Evolutionary conservation across 2,113 vertebrate species (phyloP).

Genomic region (Lophochroa leadbeateri): DNA sequence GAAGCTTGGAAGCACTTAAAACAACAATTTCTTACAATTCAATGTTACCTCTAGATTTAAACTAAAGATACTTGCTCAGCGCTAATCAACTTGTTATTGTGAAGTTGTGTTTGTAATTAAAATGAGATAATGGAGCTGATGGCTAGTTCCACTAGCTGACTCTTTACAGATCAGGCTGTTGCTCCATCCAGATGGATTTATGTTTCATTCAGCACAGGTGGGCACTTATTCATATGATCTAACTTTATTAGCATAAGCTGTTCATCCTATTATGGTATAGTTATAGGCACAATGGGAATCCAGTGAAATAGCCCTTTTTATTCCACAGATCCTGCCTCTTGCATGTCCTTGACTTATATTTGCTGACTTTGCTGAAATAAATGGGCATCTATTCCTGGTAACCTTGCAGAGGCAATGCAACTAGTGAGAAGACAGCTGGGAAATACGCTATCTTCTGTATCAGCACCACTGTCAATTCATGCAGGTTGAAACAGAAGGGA

Average conservation of each 20-base stretch:
- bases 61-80: constrained; percentile 30
- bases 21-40: too few species aligned
- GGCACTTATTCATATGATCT: constrained; percentile 54
- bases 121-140: constrained; percentile 44
- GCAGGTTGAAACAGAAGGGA: not conserved
- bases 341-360: constrained; percentile 40
- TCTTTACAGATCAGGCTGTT: not conserved
- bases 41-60: too few species aligned
- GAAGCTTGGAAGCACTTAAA: too few species aligned
- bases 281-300: constrained; percentile 45
- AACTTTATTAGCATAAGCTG: constrained; percentile 62
- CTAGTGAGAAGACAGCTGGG: constrained; percentile 24
- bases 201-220: constrained; percentile 59
- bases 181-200: constrained; percentile 43
- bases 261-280: constrained; percentile 32
- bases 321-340: constrained; percentile 48
- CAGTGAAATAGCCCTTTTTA: constrained; percentile 38
- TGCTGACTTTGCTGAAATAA: constrained; percentile 64
- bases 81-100: constrained; percentile 41
- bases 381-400: constrained; percentile 49
- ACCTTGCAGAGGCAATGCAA: constrained; percentile 44
- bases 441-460: not conserved
- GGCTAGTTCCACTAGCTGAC: not conserved
- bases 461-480: constrained; percentile 1
- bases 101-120: constrained; percentile 35